Evolutionary conservation across 2,797 vertebrate species (phyloP).

Genomic region (Cercopithecus neglectus): DNA sequence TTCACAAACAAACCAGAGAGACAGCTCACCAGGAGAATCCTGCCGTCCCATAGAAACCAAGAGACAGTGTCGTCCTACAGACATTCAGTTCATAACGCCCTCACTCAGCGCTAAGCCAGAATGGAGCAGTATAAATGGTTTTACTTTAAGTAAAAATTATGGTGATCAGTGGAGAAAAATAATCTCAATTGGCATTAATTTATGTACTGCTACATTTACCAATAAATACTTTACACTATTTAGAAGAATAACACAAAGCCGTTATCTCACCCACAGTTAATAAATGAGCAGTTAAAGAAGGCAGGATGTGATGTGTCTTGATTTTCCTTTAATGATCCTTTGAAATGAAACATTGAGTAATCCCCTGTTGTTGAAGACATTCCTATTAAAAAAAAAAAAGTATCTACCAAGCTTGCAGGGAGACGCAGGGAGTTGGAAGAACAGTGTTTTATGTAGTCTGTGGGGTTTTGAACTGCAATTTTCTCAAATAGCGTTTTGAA

Average conservation of each 20-base stretch:
- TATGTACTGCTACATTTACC: slow-evolving; percentile 44
- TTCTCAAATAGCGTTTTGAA: background rate
- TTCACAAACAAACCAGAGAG: background rate
- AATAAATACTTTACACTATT: slow-evolving; percentile 81
- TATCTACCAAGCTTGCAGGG: slow-evolving; percentile 31
- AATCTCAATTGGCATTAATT: slow-evolving; percentile 70
- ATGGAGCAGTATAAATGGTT: background rate
- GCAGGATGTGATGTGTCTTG: slow-evolving; percentile 16
- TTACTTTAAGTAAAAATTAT: slow-evolving; percentile 56
- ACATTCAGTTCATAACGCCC: background rate
- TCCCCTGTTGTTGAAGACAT: slow-evolving; percentile 61
- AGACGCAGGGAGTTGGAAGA: slow-evolving; percentile 17
- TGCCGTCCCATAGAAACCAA: background rate
- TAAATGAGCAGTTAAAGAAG: slow-evolving; percentile 78
- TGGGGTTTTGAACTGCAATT: slow-evolving; percentile 17
- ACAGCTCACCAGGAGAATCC: background rate
- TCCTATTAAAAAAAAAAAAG: slow-evolving; percentile 3
- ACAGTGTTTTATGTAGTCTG: slow-evolving; percentile 28
- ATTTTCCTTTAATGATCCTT: slow-evolving; percentile 60
- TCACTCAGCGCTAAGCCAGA: background rate
- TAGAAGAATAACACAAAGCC: slow-evolving; percentile 65
- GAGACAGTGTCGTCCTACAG: background rate
- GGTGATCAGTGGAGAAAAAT: background rate
- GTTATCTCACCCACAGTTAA: slow-evolving; percentile 74
- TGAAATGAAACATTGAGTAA: slow-evolving; percentile 73